Evolutionary conservation across 2,888 invertebrate genomes (phyloP), one percentile per base, ranked within the genome.

Genomic region (Aphelenchoides bicaudatus): DNA sequence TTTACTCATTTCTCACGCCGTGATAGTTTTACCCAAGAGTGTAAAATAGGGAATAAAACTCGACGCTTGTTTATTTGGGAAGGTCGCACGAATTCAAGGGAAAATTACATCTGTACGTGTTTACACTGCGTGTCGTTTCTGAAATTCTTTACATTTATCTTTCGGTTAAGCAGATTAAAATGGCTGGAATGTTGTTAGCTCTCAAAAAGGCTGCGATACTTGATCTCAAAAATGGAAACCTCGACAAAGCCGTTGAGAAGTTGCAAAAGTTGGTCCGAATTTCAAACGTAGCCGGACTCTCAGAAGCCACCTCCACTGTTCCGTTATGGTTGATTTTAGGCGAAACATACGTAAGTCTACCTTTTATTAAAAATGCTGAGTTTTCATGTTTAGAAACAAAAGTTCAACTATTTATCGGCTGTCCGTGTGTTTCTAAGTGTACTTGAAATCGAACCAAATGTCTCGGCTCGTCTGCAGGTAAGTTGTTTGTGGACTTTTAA

Each of bases 211-310:
- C 62, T 13, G 50, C 58, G 2, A 29, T 63, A 13, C 25, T 53
- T n/a, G 63, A 63, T n/a, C 31, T 63, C 25, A 65, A 54, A 29
- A 29, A 16, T 13, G 63, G 63, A 16, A 43, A 54, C 23, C 25
- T 63, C 5, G 64, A 63, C 47, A 25, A 54, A 28, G 63, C 63
- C 21, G 48, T 63, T 16, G 58, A 59, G 38, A 65, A 65, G 39
- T 21, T 66, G 3, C 63, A 63, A 37, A 28, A 48, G 27, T 28
- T 62, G 39, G 34, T 65, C 6, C 62, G 63, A 5, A 16, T 64
- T 4, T 39, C 31, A 13, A 21, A 47, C 13, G 39, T 30, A 19
- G 3, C 23, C 8, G 30, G 49, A n/a, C 4, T 19, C 16, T 23
- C 50, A 0, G 52, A 21, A 28, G 37, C 23, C 13, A 27, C 28